Conservation (phyloP, 2,113 vertebrate genomes). For the Buteo buteo region DNA sequence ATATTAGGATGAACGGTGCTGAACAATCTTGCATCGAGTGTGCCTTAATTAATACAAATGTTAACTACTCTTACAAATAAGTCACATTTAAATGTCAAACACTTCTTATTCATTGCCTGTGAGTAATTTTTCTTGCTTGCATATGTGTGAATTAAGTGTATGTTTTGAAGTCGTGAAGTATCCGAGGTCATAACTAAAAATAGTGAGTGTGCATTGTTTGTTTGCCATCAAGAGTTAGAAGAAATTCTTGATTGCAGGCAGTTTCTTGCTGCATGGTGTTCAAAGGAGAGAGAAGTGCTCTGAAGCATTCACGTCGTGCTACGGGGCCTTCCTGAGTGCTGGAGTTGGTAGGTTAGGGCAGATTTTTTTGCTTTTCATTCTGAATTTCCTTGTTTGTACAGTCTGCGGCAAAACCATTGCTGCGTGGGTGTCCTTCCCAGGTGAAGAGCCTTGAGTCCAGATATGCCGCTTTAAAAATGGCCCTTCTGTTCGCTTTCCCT, state of each 20-base stretch:
- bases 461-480: background rate
- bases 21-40: background rate
- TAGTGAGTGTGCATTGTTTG: background rate
- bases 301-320: fast-evolving
- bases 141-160: constrained; percentile 17
- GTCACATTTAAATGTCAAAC: constrained; percentile 47
- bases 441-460: background rate
- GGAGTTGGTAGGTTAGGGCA: background rate
- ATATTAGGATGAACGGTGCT: background rate
- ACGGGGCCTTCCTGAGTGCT: background rate
- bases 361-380: background rate
- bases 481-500: background rate
- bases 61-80: constrained; percentile 36
- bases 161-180: constrained; percentile 6
- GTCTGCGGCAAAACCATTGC: background rate
- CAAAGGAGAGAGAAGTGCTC: background rate
- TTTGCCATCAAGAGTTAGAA: background rate
- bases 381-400: background rate
- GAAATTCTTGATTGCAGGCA: background rate
- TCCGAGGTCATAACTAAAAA: constrained; percentile 18
- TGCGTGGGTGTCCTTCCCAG: background rate
- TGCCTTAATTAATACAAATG: constrained; percentile 50
- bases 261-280: background rate
- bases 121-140: constrained; percentile 29
- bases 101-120: constrained; percentile 34